A percentile compares a stretch with the other conserved stretches of the same genome.
These are phyloP conservation scores for Oncorhynchus masou DNA, from an alignment of 2,113 vertebrate species.

Conservation along the genomic window DNA sequence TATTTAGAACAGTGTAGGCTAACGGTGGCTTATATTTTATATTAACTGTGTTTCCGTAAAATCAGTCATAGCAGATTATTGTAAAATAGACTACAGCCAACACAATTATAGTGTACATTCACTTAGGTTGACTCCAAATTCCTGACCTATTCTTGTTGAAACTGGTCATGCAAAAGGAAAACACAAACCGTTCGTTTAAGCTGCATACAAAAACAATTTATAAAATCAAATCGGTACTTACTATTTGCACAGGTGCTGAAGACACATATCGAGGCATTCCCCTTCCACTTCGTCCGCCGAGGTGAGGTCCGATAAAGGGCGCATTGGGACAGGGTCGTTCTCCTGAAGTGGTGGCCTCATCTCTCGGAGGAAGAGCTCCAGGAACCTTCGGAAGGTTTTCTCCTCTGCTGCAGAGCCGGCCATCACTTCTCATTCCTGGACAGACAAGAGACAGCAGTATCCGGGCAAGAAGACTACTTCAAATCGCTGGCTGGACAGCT, in stretches of 20 bases:
- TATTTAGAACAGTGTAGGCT: too few relatives aligned
- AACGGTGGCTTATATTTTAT: too few relatives aligned
- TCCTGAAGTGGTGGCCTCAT: slow-evolving; percentile 90
- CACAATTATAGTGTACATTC: background rate
- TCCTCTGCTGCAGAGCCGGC: slow-evolving; percentile 89
- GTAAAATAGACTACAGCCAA: background rate
- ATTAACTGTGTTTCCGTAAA: too few relatives aligned
- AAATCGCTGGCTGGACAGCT: slow-evolving; percentile 65
- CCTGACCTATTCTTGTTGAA: background rate
- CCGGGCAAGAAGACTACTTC: slow-evolving; percentile 44
- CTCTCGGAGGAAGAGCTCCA: slow-evolving; percentile 94
- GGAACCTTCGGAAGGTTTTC: slow-evolving; percentile 94
- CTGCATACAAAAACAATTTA: background rate
- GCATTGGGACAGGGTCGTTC: slow-evolving; percentile 80
- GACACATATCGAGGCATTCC: slow-evolving; percentile 94
- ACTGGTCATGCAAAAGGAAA: background rate
- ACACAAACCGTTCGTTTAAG: background rate
- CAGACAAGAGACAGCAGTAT: slow-evolving; percentile 61
- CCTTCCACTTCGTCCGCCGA: slow-evolving; percentile 92
- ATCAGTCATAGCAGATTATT: too few relatives aligned
- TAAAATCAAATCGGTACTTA: slow-evolving; percentile 74
- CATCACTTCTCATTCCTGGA: slow-evolving; percentile 92
- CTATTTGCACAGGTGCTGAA: slow-evolving; percentile 99
- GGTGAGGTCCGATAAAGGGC: slow-evolving; percentile 86
- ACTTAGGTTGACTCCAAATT: background rate